Percentiles rank a stretch among this genome's conserved stretches.
Conservation (phyloP, 1,140 invertebrate genomes). For the Tetranychus cinnabarinus region DNA sequence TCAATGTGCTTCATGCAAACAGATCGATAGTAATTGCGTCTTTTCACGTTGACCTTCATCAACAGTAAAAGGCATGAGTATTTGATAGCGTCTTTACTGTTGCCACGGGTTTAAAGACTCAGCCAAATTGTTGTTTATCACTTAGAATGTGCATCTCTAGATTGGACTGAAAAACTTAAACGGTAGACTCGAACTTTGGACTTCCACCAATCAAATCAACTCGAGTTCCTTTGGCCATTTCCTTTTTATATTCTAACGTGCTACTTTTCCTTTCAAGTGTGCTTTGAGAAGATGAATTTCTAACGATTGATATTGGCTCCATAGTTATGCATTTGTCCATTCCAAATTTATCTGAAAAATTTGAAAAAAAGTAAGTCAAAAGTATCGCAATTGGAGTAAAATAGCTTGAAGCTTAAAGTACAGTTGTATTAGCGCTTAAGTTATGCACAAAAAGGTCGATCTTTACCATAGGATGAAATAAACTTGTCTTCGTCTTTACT, state of each 20-base stretch:
- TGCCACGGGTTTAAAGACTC: too few species aligned
- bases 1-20: too few species aligned
- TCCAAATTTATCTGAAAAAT: neutral
- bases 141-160: too few species aligned
- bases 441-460: neutral
- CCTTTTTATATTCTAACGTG: too few species aligned
- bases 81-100: too few species aligned
- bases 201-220: constrained; percentile 2
- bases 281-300: neutral
- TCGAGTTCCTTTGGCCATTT: neutral
- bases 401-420: too few species aligned
- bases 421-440: too few species aligned
- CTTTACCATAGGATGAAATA: neutral
- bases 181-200: constrained; percentile 6
- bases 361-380: neutral
- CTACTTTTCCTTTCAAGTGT: neutral
- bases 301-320: neutral
- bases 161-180: neutral
- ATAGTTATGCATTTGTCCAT: neutral
- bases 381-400: too few species aligned
- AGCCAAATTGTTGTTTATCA: too few species aligned
- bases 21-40: too few species aligned
- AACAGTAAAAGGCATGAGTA: too few species aligned
- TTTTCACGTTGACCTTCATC: too few species aligned
- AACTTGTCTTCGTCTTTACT: neutral